Conservation (phyloP, 2,888 invertebrate species). For the Euplagia quadripunctaria region DNA sequence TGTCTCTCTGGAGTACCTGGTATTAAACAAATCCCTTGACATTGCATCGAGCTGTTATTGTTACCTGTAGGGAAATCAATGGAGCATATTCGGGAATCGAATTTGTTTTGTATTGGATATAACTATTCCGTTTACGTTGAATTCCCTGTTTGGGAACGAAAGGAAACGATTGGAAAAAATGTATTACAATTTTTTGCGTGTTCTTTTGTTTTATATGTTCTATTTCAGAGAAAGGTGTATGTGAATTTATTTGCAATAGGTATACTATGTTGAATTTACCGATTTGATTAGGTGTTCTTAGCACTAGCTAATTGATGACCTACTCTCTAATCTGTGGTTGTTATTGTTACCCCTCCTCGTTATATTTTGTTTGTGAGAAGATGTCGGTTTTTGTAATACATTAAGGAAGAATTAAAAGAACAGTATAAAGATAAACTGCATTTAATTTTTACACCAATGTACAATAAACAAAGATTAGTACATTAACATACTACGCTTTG, state of each 20-base stretch:
- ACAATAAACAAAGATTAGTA: no score
- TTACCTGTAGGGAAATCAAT: constrained; percentile 24
- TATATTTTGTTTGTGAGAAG: no score
- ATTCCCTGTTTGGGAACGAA: constrained; percentile 5
- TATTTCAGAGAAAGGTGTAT: neutral
- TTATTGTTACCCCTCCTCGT: no score
- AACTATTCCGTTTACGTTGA: constrained; percentile 6
- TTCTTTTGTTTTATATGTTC: neutral
- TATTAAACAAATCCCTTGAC: constrained; percentile 25
- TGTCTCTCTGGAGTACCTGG: constrained; percentile 9
- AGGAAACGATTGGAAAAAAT: neutral
- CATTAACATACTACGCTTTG: no score
- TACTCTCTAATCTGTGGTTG: no score
- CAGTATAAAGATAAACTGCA: no score
- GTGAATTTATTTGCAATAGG: neutral
- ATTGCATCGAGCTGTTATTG: constrained; percentile 14
- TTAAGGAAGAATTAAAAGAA: no score
- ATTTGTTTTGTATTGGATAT: constrained; percentile 10
- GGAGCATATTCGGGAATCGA: constrained; percentile 11
- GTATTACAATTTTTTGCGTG: neutral
- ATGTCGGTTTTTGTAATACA: no score
- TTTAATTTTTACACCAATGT: no score
- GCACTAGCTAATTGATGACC: no score
- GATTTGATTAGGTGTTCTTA: no score
- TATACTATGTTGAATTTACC: no score